phyloP scores from a whole-genome alignment of 2,888 invertebrate species.

The Macaria notata region DNA sequence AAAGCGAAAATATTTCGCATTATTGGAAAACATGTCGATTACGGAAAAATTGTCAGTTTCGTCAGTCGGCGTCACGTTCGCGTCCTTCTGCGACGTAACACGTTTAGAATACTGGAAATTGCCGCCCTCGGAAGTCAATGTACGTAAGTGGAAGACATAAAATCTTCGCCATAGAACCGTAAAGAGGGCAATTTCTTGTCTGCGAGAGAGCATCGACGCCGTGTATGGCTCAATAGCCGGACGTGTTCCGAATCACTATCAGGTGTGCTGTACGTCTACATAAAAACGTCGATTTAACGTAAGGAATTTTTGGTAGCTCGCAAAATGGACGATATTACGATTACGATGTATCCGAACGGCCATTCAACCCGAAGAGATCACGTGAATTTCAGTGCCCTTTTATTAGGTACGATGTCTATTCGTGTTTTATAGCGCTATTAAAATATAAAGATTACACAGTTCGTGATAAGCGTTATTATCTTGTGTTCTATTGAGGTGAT shows the following conservation, averaged over 20 bases:
- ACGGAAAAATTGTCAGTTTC: slow-evolving; percentile 20
- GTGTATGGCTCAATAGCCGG: slow-evolving; percentile 52
- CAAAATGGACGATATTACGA: slow-evolving; percentile 29
- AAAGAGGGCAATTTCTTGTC: slow-evolving; percentile 72
- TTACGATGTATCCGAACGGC: slow-evolving; percentile 16
- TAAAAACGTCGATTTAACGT: slow-evolving; percentile 29
- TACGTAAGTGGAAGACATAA: slow-evolving; percentile 68
- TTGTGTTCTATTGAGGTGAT: neutral
- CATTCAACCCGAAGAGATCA: slow-evolving; percentile 1
- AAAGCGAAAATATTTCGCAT: slow-evolving; percentile 17
- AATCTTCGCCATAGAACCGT: slow-evolving; percentile 65
- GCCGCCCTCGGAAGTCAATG: slow-evolving; percentile 64
- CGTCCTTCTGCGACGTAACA: slow-evolving; percentile 41
- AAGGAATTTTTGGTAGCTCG: slow-evolving; percentile 29
- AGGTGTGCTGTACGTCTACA: slow-evolving; percentile 27
- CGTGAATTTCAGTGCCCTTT: slow-evolving; percentile 1
- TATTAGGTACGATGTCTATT: slow-evolving; percentile 5
- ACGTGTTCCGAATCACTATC: slow-evolving; percentile 60
- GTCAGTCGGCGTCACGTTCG: slow-evolving; percentile 36
- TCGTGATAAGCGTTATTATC: no score
- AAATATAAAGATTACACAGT: neutral
- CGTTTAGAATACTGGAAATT: slow-evolving; percentile 58
- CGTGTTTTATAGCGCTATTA: slow-evolving; percentile 3
- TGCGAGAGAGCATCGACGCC: slow-evolving; percentile 56
- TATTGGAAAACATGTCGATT: slow-evolving; percentile 21